phyloP scores from a whole-genome alignment of 2,888 invertebrate genomes.

The Chelonus formosanus region DNA sequence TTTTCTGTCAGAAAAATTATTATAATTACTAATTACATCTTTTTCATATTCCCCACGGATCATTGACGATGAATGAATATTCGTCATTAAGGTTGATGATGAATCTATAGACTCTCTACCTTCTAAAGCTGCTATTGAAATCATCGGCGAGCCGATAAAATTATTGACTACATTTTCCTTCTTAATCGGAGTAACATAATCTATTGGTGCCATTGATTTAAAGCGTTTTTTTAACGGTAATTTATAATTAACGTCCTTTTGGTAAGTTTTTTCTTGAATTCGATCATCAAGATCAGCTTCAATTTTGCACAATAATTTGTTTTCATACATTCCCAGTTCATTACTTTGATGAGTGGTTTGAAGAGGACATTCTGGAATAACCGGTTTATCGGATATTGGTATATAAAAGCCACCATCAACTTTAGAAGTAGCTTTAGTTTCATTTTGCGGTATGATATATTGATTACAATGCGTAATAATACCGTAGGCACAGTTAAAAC shows the following conservation, averaged over 20 bases:
- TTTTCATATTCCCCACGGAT: constrained; percentile 48
- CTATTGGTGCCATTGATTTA: constrained; percentile 51
- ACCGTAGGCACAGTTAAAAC: constrained; percentile 52
- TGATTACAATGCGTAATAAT: constrained; percentile 53
- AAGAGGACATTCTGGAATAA: constrained; percentile 46
- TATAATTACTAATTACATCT: constrained; percentile 42
- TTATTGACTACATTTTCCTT: constrained; percentile 26
- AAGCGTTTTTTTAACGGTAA: constrained; percentile 59
- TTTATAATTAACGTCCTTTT: constrained; percentile 49
- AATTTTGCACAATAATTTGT: constrained; percentile 50
- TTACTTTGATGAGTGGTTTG: constrained; percentile 41
- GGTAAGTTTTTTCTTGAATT: constrained; percentile 42
- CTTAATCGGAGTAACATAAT: constrained; percentile 39
- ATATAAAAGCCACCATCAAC: constrained; percentile 54
- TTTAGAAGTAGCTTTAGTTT: constrained; percentile 44
- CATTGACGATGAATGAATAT: constrained; percentile 40
- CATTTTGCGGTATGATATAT: constrained; percentile 51
- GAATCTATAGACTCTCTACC: constrained; percentile 27
- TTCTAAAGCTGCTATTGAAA: constrained; percentile 56
- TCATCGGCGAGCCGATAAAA: constrained; percentile 52
- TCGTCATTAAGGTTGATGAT: not conserved
- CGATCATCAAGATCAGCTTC: constrained; percentile 42
- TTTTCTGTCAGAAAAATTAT: constrained; percentile 37
- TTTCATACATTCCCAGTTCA: constrained; percentile 39
- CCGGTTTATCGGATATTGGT: constrained; percentile 47